phyloP scores from a whole-genome alignment of 2,797 vertebrate species.

The Pseudocheirus occidentalis region DNA sequence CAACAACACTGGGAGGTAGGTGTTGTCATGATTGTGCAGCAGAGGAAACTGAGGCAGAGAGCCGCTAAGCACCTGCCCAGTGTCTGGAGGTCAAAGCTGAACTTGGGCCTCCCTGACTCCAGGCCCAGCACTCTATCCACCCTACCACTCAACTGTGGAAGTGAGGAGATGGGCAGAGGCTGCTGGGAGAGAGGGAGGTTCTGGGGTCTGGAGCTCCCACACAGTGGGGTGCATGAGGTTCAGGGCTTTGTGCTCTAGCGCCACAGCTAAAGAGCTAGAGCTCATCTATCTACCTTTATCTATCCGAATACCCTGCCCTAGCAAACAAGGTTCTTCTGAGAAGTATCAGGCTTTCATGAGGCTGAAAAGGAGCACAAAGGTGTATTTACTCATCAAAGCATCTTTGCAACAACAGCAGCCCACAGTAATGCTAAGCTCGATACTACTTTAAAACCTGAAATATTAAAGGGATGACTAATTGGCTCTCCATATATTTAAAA shows the following conservation, averaged over 20 bases:
- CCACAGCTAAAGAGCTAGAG: not conserved
- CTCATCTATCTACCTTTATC: not conserved
- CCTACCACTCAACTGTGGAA: not conserved
- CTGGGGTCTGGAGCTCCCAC: not conserved
- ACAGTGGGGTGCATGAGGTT: not conserved
- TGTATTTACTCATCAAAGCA: not conserved
- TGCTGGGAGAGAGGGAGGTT: not conserved
- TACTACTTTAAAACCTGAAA: not conserved
- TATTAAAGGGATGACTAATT: not conserved
- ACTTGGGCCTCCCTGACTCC: not conserved
- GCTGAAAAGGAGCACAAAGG: not conserved
- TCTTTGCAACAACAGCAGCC: not conserved
- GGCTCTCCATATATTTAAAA: conserved; percentile 1
- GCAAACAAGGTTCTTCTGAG: not conserved
- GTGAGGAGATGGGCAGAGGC: not conserved
- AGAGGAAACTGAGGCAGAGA: not conserved
- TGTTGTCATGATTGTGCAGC: not conserved
- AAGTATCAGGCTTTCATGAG: not conserved
- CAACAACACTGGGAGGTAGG: not conserved
- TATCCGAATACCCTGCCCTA: not conserved
- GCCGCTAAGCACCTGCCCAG: not conserved
- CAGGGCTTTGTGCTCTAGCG: not conserved
- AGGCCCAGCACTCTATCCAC: not conserved
- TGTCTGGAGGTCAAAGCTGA: not conserved
- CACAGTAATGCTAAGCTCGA: not conserved